phyloP scores from a whole-genome alignment of 2,888 invertebrate species.

The Drosophila acutilabella region DNA sequence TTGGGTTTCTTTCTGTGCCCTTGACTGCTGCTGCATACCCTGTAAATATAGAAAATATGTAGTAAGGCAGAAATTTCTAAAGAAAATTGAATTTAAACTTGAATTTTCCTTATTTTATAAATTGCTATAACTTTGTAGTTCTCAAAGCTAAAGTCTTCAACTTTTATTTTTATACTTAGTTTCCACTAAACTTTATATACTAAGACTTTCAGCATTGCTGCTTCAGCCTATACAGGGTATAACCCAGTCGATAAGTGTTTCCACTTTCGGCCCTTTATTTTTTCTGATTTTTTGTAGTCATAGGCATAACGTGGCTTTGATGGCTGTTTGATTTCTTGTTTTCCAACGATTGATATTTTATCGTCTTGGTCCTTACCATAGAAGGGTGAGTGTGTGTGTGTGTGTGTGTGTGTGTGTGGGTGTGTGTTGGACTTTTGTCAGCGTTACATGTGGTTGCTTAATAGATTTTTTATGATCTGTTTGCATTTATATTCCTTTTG shows the following conservation, averaged over 20 bases:
- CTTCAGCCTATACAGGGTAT: constrained; percentile 24
- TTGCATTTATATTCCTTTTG: constrained; percentile 55
- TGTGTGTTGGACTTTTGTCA: constrained; percentile 49
- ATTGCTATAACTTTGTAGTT: background rate
- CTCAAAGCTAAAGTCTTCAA: background rate
- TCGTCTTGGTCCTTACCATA: constrained; percentile 50
- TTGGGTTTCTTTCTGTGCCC: background rate
- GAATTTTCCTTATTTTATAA: too few relatives aligned
- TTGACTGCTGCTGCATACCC: constrained; percentile 18
- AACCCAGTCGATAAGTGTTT: background rate
- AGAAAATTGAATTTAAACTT: too few relatives aligned
- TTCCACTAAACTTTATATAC: background rate
- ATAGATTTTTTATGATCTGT: constrained; percentile 81
- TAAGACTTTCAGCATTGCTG: background rate
- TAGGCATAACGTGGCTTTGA: constrained; percentile 80
- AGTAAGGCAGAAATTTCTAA: too few relatives aligned
- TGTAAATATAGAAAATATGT: constrained; percentile 8
- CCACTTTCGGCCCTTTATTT: too few relatives aligned
- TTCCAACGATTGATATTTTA: constrained; percentile 82
- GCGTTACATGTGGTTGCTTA: constrained; percentile 75
- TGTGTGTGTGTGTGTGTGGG: constrained; percentile 3
- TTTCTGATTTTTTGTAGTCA: constrained; percentile 24
- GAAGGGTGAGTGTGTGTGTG: constrained; percentile 27
- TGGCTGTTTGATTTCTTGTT: constrained; percentile 82
- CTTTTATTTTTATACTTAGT: background rate